phyloP scores from a whole-genome alignment of 2,113 vertebrate genomes.

The human (Homo sapiens) region DNA sequence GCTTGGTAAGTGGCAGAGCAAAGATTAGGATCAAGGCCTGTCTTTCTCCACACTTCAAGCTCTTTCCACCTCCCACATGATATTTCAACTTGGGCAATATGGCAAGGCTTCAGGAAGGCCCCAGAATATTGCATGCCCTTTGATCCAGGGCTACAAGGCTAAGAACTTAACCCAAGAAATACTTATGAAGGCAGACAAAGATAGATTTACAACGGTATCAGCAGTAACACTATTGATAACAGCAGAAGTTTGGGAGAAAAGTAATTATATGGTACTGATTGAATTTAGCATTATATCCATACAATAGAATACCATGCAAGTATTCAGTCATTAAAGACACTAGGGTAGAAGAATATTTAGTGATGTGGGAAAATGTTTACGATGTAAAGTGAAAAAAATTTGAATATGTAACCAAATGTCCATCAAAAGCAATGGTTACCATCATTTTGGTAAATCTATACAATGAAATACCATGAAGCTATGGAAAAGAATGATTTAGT shows the following conservation, averaged over 20 bases:
- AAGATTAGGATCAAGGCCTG: background rate
- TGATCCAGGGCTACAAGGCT: background rate
- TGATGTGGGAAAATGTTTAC: background rate
- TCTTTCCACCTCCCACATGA: background rate
- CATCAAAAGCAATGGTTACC: background rate
- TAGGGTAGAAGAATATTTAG: background rate
- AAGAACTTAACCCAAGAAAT: background rate
- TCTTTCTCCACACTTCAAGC: background rate
- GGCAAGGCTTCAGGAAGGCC: background rate
- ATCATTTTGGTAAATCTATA: rapidly evolving
- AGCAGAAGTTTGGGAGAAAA: background rate
- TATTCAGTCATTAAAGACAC: background rate
- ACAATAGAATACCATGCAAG: background rate
- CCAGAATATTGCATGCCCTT: background rate
- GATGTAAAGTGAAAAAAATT: background rate
- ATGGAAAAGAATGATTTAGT: background rate
- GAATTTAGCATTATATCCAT: background rate
- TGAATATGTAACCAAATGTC: background rate
- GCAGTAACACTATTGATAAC: background rate
- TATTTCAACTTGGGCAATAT: background rate
- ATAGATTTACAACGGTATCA: background rate
- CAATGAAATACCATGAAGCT: background rate
- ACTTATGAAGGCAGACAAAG: background rate
- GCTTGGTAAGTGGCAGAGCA: background rate
- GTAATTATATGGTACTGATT: background rate